phyloP scores from a whole-genome alignment of 2,888 invertebrate species.

The Magallana nippona region DNA sequence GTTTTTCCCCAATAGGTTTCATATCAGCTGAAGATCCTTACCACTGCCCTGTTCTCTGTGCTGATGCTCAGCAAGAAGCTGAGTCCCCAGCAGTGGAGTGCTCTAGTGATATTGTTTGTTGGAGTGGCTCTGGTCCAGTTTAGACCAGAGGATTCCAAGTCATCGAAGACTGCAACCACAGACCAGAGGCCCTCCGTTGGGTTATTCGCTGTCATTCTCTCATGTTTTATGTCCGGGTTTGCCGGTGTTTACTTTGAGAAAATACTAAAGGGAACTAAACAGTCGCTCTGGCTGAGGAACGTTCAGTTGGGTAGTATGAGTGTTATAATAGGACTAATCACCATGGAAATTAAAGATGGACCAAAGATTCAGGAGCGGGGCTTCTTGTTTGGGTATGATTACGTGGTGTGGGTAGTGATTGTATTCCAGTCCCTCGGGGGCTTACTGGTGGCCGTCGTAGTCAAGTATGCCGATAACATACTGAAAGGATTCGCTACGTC shows the following conservation, averaged over 20 bases:
- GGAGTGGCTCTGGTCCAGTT: conserved; percentile 81
- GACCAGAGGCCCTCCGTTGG: conserved; percentile 74
- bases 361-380: conserved; percentile 83
- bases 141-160: conserved; percentile 56
- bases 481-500: conserved; percentile 96
- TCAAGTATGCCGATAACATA: conserved; percentile 99
- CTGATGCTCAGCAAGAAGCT: conserved; percentile 79
- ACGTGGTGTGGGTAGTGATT: conserved; percentile 88
- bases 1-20: conserved; percentile 79
- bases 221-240: conserved; percentile 95
- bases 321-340: conserved; percentile 92
- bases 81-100: conserved; percentile 80
- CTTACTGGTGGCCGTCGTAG: conserved; percentile 97
- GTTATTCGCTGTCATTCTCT: conserved; percentile 75
- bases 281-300: conserved; percentile 96
- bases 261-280: conserved; percentile 91
- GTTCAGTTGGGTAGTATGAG: conserved; percentile 96
- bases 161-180: conserved; percentile 42
- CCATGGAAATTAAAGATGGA: conserved; percentile 84
- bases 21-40: conserved; percentile 82
- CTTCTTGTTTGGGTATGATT: conserved; percentile 85
- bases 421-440: conserved; percentile 95
- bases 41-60: conserved; percentile 82
- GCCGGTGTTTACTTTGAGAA: conserved; percentile 99
- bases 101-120: conserved; percentile 80